A percentile compares a stretch with the other conserved stretches of the same genome.
These are phyloP conservation scores for Catocala sponsa DNA, from an alignment of 2,888 invertebrate species.

Conservation along the genomic window DNA sequence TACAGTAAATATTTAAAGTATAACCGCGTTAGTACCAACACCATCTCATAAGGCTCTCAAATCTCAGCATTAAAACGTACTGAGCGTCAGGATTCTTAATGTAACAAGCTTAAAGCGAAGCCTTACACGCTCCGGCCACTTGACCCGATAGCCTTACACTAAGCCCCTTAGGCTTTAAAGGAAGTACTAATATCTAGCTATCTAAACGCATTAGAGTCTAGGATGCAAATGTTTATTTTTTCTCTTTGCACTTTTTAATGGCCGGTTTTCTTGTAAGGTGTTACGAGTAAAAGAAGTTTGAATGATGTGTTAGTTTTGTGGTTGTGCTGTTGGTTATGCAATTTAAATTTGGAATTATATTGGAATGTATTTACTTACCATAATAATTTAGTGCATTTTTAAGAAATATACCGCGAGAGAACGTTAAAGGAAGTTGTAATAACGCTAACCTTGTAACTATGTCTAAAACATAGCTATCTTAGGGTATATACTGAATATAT, in stretches of 20 bases:
- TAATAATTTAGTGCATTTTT: too few species aligned
- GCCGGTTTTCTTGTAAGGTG: not conserved
- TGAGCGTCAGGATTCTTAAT: slow-evolving; percentile 56
- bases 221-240: slow-evolving; percentile 37
- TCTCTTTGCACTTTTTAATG: slow-evolving; percentile 21
- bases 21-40: not conserved
- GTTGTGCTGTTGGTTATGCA: too few species aligned
- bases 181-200: slow-evolving; percentile 51
- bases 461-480: too few species aligned
- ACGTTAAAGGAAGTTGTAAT: too few species aligned
- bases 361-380: too few species aligned
- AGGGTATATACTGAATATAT: too few species aligned
- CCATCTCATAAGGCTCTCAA: slow-evolving; percentile 12
- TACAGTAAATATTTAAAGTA: not conserved
- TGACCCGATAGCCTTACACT: slow-evolving; percentile 73
- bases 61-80: slow-evolving; percentile 30
- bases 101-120: slow-evolving; percentile 76
- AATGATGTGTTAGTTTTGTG: too few species aligned
- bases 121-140: slow-evolving; percentile 69
- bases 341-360: too few species aligned
- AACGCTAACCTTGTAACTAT: too few species aligned
- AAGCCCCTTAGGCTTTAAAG: slow-evolving; percentile 72
- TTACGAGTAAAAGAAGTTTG: too few species aligned
- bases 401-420: too few species aligned
- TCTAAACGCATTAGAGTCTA: slow-evolving; percentile 43